Evolutionary conservation across 2,113 vertebrate genomes (phyloP).

Genomic region (Malurus cyaneus): DNA sequence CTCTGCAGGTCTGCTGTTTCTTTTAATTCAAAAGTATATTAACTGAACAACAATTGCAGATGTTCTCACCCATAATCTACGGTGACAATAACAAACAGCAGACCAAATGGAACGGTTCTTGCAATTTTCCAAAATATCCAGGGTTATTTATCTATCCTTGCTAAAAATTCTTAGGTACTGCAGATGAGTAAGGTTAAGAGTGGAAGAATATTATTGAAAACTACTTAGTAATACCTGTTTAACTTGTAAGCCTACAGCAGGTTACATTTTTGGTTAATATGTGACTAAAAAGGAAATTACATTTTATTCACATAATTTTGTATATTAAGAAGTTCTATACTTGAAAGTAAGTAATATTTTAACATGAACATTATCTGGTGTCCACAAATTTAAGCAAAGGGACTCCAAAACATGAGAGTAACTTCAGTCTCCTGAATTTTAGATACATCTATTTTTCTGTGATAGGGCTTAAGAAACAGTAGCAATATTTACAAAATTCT

Average conservation of each 20-base stretch:
- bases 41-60: background rate
- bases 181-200: background rate
- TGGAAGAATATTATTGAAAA: background rate
- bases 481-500: background rate
- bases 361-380: background rate
- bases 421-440: background rate
- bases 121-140: background rate
- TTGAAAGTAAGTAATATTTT: background rate
- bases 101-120: background rate
- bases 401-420: background rate
- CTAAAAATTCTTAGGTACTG: background rate
- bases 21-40: slow-evolving; percentile 20
- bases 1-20: background rate
- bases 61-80: background rate
- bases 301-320: background rate
- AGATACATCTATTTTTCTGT: background rate
- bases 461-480: background rate
- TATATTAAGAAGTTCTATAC: background rate
- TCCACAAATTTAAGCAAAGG: background rate
- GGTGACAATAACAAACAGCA: slow-evolving; percentile 25
- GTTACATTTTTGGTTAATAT: background rate
- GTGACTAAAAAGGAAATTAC: background rate
- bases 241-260: background rate
- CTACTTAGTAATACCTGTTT: background rate
- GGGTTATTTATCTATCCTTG: background rate